Evolutionary conservation across 2,888 invertebrate species (phyloP), one percentile per base, ranked within the genome.

Genomic region (Kuschelorhynchus macadamiae): DNA sequence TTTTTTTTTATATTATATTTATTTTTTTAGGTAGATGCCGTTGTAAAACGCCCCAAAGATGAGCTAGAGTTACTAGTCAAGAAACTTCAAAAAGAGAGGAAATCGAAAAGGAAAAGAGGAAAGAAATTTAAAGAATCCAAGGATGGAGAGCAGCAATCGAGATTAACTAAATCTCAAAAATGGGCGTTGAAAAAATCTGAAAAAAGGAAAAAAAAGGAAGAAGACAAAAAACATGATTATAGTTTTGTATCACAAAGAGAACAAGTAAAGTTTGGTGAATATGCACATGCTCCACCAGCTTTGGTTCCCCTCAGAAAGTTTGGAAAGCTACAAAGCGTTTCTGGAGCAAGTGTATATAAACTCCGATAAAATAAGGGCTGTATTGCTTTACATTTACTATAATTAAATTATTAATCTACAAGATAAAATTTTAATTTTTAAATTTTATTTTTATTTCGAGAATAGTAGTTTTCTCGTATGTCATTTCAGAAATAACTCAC

Each of bases 181-280:
- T 83, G 84, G 16, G 85, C 85, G 36, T 80, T 84, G 14, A 89
- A 86, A 68, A 86, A 86, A 75, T 77, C 84, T 39, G 85, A 76
- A 81, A 83, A 75, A 72, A 74, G 72, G 52, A 73, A 74, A 41
- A 76, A 76, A 39, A 67, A 74, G 61, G n/a, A 4, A 39, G 18
- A 11, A 8, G 32, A 53, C 14, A 39, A 67, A 18, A 59, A 71
- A 59, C 72, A 78, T 64, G 73, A 73, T 66, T 83, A 85, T 33
- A 88, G 88, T 53, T 88, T 87, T 77, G 82, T 73, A n/a, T 47
- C 57, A n/a, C 42, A 42, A 47, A 83, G 75, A 11, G 94, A 94
- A 81, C 84, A 86, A 47, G 85, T 94, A 17, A 80, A 86, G 77
- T 94, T 94, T 84, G 94, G 94, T 0, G 94, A 93, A 79, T 86